These are phyloP conservation scores for Platycercus adscitus DNA, from an alignment of 2,113 vertebrate species.

Conservation along the genomic window DNA sequence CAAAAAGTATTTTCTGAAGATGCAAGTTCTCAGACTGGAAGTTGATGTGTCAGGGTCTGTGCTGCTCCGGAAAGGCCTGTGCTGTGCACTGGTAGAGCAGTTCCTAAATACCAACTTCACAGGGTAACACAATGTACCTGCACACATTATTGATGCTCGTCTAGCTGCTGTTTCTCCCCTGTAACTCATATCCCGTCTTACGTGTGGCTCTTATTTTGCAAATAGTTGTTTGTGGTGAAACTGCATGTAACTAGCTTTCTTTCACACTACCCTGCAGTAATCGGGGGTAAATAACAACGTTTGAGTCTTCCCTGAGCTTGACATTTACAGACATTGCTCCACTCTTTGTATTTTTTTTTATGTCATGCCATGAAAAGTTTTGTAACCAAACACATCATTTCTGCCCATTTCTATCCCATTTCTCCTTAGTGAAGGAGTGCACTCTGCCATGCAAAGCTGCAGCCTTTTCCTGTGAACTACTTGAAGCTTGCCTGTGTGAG, in stretches of 20 bases:
- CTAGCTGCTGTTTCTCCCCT: neutral
- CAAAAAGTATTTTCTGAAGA: neutral
- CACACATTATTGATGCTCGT: neutral
- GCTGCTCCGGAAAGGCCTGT: neutral
- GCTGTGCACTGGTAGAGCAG: neutral
- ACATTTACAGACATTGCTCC: neutral
- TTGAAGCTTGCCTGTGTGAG: neutral
- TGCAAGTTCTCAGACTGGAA: neutral
- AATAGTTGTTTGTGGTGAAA: neutral
- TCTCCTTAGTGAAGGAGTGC: neutral
- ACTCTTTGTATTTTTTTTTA: neutral
- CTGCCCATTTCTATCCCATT: neutral
- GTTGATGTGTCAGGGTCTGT: rapidly evolving
- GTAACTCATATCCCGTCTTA: neutral
- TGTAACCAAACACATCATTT: neutral
- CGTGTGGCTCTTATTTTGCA: neutral
- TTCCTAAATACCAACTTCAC: neutral
- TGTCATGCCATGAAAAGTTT: neutral
- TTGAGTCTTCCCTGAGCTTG: neutral
- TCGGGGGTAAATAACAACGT: neutral
- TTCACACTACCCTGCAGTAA: neutral
- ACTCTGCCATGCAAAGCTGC: neutral
- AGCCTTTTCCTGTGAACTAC: neutral
- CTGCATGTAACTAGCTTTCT: neutral
- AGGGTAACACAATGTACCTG: neutral